Percentiles rank a stretch among this genome's conserved stretches.
Evolutionary conservation across 2,797 vertebrate genomes (phyloP).

Genomic region (Tokudaia tokunoshimensis): DNA sequence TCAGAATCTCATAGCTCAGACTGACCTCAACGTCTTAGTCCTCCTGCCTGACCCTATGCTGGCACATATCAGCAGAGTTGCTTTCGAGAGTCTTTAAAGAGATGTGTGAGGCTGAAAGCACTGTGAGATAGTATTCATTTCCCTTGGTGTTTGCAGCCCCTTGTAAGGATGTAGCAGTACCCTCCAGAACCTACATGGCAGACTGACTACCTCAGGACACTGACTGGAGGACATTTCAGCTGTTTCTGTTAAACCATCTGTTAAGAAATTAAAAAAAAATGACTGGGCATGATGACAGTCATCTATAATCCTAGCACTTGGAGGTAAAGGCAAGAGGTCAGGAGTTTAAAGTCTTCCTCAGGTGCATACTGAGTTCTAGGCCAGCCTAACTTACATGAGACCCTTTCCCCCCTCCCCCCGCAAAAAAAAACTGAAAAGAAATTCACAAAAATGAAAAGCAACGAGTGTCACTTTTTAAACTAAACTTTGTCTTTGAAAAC

Average conservation of each 20-base stretch:
- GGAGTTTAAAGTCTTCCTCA: not conserved
- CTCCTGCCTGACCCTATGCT: not conserved
- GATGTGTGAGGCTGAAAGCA: not conserved
- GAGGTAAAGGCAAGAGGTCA: not conserved
- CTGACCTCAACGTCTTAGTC: not conserved
- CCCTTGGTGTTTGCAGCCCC: not conserved
- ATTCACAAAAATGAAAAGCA: constrained; percentile 38
- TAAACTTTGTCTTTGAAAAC: constrained; percentile 39
- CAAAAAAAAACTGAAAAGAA: not conserved
- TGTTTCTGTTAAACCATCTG: not conserved
- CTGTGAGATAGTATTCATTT: constrained; percentile 47
- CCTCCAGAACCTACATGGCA: constrained; percentile 11
- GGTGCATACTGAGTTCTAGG: not conserved
- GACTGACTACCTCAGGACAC: not conserved
- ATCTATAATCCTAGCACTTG: not conserved
- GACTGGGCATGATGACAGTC: not conserved
- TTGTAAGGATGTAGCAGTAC: not conserved
- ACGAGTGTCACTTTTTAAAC: not conserved
- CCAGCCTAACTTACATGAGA: not conserved
- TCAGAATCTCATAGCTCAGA: not conserved
- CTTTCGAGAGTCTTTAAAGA: constrained; percentile 24
- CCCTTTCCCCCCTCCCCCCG: not conserved
- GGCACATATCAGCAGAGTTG: not conserved
- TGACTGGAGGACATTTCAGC: not conserved
- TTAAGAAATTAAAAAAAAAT: constrained; percentile 43